Evolutionary conservation across 2,888 invertebrate species (phyloP), one percentile per base, ranked within the genome.

Genomic region (Noctua pronuba): DNA sequence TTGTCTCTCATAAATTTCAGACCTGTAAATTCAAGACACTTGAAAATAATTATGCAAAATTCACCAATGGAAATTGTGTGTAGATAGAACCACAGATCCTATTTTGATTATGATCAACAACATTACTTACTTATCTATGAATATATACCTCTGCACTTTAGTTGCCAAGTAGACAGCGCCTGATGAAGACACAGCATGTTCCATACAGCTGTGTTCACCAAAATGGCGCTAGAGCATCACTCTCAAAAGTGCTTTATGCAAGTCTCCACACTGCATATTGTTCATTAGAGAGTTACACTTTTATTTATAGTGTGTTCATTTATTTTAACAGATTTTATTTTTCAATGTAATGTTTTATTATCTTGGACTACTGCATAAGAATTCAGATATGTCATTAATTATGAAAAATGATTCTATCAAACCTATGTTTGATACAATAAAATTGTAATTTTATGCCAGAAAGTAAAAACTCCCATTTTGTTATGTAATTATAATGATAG

Each of bases 241-340:
- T 94, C 90, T 93, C 94, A 94, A 95, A 96, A 96, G 96, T 96
- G 96, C 96, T 96, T 95, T 90, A 90, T 94, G 90, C 83, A 82
- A 75, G 88, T 88, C 62, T 66, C n/a, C 64, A 86, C 94, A 90
- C 88, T 89, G 78, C 89, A 89, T 85, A 88, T 94, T 96, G 96
- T 96, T 96, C 96, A 96, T 96, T 92, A 95, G 93, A 89, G 89
- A 93, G 96, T 91, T 21, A 96, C 95, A 95, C 6, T 38, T 35
- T 24, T 52, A 13, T 64, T 10, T 44, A 41, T 52, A 52, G 21
- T 24, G 49, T 52, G 24, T 52, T 52, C 2, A 52, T 52, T 24
- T 11, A 3, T 24, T 52, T 52, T 24, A 10, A 10, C 24, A 52
- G 24, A 8, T 24, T 52, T 8, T 24, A 52, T 52, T 10, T 52